Conservation (phyloP, 2,113 vertebrate species). For the Hystrix brachyura region DNA sequence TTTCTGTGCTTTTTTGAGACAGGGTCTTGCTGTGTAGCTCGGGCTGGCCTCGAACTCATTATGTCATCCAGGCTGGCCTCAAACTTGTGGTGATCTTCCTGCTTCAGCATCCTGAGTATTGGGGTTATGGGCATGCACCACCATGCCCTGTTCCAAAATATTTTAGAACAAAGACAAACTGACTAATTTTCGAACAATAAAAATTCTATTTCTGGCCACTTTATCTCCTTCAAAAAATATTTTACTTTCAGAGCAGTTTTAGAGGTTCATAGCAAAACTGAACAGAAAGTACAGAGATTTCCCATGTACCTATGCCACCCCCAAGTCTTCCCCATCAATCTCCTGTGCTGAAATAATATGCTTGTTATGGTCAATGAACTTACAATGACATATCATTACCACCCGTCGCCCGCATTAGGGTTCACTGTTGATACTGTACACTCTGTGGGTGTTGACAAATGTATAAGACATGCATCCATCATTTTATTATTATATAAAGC, state of each 20-base stretch:
- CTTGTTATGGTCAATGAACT: neutral
- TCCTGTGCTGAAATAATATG: neutral
- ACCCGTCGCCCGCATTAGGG: neutral
- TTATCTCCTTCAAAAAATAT: neutral
- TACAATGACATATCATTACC: neutral
- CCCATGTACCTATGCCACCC: neutral
- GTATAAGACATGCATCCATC: neutral
- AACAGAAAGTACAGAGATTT: constrained; percentile 5
- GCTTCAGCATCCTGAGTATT: neutral
- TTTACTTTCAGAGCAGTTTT: neutral
- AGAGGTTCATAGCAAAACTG: neutral
- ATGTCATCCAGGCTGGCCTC: too few relatives aligned
- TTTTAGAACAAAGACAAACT: neutral
- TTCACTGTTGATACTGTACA: neutral
- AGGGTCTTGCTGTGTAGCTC: neutral
- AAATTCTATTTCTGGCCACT: constrained; percentile 18
- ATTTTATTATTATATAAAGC: neutral
- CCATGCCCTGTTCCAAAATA: neutral
- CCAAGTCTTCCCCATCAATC: neutral
- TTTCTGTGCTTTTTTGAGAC: neutral
- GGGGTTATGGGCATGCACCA: neutral
- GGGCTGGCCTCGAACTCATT: neutral
- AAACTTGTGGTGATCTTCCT: neutral
- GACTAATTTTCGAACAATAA: constrained; percentile 43
- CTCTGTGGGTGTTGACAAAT: neutral